phyloP scores from a whole-genome alignment of 2,888 invertebrate species.

The Ormyrus rosae region DNA sequence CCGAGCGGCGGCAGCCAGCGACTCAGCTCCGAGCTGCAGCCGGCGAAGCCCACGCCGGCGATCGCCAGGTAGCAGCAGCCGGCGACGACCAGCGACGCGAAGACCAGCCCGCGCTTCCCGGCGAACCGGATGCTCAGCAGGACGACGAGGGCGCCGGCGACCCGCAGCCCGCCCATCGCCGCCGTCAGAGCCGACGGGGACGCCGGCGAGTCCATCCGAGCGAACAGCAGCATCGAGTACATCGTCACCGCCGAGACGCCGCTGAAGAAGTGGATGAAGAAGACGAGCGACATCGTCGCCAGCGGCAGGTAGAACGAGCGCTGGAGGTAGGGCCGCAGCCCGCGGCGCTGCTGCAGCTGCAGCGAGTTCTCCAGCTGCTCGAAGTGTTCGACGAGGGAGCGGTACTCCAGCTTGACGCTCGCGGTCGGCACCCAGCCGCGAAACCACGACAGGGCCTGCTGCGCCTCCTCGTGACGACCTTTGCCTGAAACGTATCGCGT shows the following conservation, averaged over 20 bases:
- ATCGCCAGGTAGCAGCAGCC: conserved; percentile 75
- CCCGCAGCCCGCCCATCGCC: conserved; percentile 68
- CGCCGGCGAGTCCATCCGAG: conserved; percentile 31
- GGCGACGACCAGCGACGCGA: conserved; percentile 74
- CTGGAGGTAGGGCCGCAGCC: conserved; percentile 73
- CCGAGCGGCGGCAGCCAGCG: conserved; percentile 83
- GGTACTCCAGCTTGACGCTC: conserved; percentile 24
- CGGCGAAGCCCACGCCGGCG: conserved; percentile 12
- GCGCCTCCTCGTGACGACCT: conserved; percentile 35
- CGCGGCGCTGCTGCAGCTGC: too few relatives aligned
- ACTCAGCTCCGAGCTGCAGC: conserved; percentile 34
- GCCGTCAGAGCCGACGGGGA: conserved; percentile 20
- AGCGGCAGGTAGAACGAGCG: conserved; percentile 42
- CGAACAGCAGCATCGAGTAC: conserved; percentile 40
- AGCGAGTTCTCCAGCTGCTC: neutral
- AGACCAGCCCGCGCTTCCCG: conserved; percentile 34
- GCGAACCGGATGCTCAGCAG: conserved; percentile 4
- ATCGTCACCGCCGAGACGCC: conserved; percentile 28
- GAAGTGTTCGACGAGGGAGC: conserved; percentile 8
- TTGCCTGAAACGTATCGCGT: conserved; percentile 6
- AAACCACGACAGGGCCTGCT: conserved; percentile 37
- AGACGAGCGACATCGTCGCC: conserved; percentile 9
- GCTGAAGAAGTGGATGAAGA: conserved; percentile 37
- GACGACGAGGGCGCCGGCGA: conserved; percentile 71
- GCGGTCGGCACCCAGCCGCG: conserved; percentile 35